Evolutionary conservation across 1,140 invertebrate genomes (phyloP).

Genomic region (Spodoptera litura): DNA sequence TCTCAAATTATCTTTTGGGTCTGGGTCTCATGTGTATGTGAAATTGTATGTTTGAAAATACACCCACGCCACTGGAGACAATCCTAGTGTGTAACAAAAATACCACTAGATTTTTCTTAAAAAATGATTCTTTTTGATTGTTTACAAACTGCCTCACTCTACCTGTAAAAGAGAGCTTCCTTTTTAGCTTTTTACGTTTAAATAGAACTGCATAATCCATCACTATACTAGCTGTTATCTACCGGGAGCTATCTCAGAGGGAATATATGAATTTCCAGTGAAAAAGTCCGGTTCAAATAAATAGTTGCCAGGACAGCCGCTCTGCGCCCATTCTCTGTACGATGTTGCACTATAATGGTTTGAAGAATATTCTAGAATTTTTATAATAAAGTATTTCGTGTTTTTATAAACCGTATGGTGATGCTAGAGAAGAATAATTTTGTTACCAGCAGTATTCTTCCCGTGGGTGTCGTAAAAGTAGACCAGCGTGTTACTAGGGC

Average conservation of each 20-base stretch:
- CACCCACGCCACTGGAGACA: no score
- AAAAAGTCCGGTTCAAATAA: conserved; percentile 43
- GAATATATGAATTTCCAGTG: conserved; percentile 33
- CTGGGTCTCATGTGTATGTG: no score
- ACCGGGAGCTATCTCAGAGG: conserved; percentile 1
- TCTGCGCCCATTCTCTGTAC: conserved; percentile 24
- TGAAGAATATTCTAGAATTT: conserved; percentile 1
- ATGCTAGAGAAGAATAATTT: no score
- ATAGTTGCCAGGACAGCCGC: conserved; percentile 24
- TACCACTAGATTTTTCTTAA: no score
- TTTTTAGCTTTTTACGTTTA: neutral
- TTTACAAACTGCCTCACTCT: neutral
- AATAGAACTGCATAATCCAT: conserved; percentile 19
- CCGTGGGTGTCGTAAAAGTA: no score
- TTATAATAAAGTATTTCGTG: neutral
- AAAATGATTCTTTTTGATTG: neutral
- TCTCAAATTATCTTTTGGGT: no score
- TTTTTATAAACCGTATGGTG: no score
- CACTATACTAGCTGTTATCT: neutral
- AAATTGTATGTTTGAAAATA: no score
- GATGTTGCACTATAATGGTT: neutral
- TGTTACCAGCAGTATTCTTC: no score
- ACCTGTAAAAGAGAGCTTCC: neutral
- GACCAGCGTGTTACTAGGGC: no score
- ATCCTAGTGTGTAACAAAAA: no score